Conservation (phyloP, 2,113 vertebrate species). For the Zosterops japonicus region DNA sequence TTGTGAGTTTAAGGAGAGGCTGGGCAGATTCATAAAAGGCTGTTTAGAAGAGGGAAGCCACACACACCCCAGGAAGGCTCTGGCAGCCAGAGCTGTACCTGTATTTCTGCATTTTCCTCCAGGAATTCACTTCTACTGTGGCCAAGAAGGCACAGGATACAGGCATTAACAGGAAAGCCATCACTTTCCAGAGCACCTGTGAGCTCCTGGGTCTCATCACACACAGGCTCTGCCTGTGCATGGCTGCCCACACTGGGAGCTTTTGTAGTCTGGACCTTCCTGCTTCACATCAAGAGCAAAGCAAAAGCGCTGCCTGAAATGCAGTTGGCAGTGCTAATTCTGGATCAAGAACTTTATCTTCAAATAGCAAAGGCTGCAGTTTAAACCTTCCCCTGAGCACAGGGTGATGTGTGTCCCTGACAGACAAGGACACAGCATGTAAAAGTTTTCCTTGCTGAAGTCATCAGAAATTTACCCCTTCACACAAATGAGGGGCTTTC, state of each 20-base stretch:
- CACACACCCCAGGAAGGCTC: not conserved
- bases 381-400: not conserved
- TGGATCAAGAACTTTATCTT: not conserved
- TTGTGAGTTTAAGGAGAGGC: not conserved
- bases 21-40: not conserved
- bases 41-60: not conserved
- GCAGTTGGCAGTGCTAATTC: not conserved
- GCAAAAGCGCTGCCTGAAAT: not conserved
- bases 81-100: not conserved
- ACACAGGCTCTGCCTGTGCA: not conserved
- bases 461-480: not conserved
- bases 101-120: not conserved
- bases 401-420: not conserved
- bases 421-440: not conserved
- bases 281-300: not conserved
- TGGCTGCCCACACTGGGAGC: not conserved
- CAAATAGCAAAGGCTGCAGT: not conserved
- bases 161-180: not conserved
- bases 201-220: not conserved
- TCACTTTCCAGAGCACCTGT: not conserved
- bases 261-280: not conserved
- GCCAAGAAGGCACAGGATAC: not conserved
- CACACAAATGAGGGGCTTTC: not conserved
- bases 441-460: not conserved
- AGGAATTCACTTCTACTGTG: not conserved